Evolutionary conservation across 2,113 vertebrate species (phyloP), one percentile per base, ranked within the genome.

Genomic region (Microtus richardsoni): DNA sequence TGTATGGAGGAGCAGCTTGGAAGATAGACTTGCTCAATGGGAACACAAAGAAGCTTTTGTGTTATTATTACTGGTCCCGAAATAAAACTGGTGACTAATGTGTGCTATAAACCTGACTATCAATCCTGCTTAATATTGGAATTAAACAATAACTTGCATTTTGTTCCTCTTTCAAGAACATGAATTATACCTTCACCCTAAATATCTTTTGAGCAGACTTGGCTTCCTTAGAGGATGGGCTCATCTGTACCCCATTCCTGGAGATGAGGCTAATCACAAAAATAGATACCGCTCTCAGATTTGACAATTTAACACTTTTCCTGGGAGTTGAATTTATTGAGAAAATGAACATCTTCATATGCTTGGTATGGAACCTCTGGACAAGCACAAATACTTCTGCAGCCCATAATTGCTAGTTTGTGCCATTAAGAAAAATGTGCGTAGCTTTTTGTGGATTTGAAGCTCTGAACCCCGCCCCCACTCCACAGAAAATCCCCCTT

Each of bases 381-480:
- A 96, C 89, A 97, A 98, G 94, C 89, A 96, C 7, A 73, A 95
- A 95, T 78, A 83, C 58, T 97, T 97, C 73, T 96, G 89, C 73
- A 92, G 28, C 80, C 92, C 94, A 89, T 74, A 78, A 91, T 98
- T 98, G 97, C 93, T 68, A 95, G 91, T 88, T 80, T 97, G 89
- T 89, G 82, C 62, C 91, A 94, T 91, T 97, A 82, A 98, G 98
- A 92, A 91, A 92, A 91, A 96, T 92, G 79, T 36, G 95, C 70
- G 87, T 16, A 1, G 74, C 95, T 90, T 95, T 93, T 92, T 97
- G 93, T 97, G 97, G 97, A 97, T 95, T 97, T 98, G 86, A 96
- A 97, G 44, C 64, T 82, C 16, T 97, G 89, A 96, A 36, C 91
- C 26, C 30, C 49, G 9, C 36, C 36, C 41, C 79, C 87, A 47